These are phyloP conservation scores for Triops longicaudatus DNA, from an alignment of 1,140 invertebrate genomes.

Conservation along the genomic window DNA sequence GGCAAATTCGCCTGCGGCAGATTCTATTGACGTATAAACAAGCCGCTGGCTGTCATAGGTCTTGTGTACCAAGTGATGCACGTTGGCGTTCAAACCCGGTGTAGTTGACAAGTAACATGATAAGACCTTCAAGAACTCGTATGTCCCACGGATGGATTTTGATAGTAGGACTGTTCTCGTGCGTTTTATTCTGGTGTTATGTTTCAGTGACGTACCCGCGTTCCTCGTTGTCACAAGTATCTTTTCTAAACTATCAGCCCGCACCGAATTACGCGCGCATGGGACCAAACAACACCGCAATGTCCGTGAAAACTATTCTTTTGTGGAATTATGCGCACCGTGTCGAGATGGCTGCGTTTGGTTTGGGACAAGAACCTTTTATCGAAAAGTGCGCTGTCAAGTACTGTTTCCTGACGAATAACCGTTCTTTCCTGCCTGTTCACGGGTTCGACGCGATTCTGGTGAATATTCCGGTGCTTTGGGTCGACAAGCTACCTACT, in stretches of 20 bases:
- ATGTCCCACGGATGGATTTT: not conserved
- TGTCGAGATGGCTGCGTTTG: conserved; percentile 21
- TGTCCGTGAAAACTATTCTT: conserved; percentile 21
- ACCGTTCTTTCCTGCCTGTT: conserved; percentile 17
- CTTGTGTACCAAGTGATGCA: too few relatives aligned
- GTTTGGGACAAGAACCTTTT: conserved; percentile 21
- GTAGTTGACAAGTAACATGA: not conserved
- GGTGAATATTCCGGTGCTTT: conserved; percentile 25
- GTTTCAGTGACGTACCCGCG: not conserved
- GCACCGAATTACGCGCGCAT: not conserved
- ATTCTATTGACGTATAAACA: too few relatives aligned
- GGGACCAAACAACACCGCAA: not conserved
- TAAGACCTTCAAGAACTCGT: not conserved
- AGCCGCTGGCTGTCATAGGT: too few relatives aligned
- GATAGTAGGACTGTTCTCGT: not conserved
- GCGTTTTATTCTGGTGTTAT: not conserved
- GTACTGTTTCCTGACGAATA: conserved; percentile 21
- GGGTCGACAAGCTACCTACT: not conserved
- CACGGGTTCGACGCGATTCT: conserved; percentile 20
- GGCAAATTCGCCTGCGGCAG: too few relatives aligned
- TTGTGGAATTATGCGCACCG: conserved; percentile 23
- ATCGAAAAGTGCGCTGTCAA: conserved; percentile 14
- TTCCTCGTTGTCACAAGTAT: not conserved
- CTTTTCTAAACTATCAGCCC: not conserved
- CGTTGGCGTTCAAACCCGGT: not conserved